Evolutionary conservation across 1,140 invertebrate species (phyloP).

Genomic region (Drosophila lacteicornis): DNA sequence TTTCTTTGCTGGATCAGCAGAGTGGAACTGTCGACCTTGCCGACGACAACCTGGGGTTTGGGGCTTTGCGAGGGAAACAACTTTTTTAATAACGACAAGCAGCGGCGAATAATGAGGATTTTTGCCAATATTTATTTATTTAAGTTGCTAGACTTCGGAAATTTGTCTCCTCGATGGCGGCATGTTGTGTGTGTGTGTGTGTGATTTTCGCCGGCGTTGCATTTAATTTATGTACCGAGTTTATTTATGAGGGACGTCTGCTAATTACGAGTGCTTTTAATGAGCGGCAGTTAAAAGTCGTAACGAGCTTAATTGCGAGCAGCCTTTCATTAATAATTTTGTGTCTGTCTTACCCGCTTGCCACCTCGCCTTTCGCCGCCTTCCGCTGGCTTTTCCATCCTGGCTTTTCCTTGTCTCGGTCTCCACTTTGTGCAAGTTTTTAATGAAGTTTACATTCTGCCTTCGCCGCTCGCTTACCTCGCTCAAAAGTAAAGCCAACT

Average conservation of each 20-base stretch:
- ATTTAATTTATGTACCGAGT: slow-evolving; percentile 56
- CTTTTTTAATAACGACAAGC: slow-evolving; percentile 54
- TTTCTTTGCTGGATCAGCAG: slow-evolving; percentile 52
- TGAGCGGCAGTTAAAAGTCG: slow-evolving; percentile 69
- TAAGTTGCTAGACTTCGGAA: slow-evolving; percentile 12
- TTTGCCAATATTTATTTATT: slow-evolving; percentile 63
- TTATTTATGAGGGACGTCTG: slow-evolving; percentile 71
- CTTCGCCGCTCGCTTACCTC: slow-evolving; percentile 38
- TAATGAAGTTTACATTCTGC: slow-evolving; percentile 75
- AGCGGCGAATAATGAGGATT: slow-evolving; percentile 26
- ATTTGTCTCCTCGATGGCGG: slow-evolving; percentile 27
- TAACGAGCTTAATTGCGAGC: slow-evolving; percentile 76
- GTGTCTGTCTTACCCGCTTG: slow-evolving; percentile 32
- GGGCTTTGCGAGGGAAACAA: slow-evolving; percentile 1
- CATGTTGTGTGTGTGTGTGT: slow-evolving; percentile 11
- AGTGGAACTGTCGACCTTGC: slow-evolving; percentile 35
- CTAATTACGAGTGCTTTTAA: slow-evolving; percentile 72
- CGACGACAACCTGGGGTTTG: neutral
- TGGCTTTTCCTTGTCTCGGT: slow-evolving; percentile 18
- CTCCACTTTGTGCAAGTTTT: slow-evolving; percentile 61
- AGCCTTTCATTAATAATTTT: slow-evolving; percentile 72
- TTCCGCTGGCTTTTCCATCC: neutral
- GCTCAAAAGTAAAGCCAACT: slow-evolving; percentile 9
- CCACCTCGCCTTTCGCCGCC: slow-evolving; percentile 7
- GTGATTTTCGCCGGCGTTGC: slow-evolving; percentile 46